Evolutionary conservation across 1,140 invertebrate species (phyloP), one percentile per base, ranked within the genome.

Genomic region (Pseudomyrmex concolor): DNA sequence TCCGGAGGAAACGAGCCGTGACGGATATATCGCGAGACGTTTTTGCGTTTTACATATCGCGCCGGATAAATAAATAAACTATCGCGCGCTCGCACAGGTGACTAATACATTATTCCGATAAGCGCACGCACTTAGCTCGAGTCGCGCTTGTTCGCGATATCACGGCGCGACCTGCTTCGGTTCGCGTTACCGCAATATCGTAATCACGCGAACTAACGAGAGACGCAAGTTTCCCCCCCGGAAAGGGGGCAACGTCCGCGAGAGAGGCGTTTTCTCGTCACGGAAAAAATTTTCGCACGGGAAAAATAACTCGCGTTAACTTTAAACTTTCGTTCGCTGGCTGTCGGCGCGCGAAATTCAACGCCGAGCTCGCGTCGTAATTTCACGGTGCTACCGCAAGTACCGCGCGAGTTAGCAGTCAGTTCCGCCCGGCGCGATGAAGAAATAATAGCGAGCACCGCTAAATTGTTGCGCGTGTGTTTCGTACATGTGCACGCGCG

Each of bases 1-100:
- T 84, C 0, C 59, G 82, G 59, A 85, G 70, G 74, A 84, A 88
- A 87, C 70, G 51, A 87, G 59, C 70, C 59, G 54, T 84, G 62
- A 88, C 83, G 72, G 60, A 59, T 74, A 34, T 34, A 50, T 64
- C 80, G 68, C 9, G 15, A n/a, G 12, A 25, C 7, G 1, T 72
- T 72, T 45, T 45, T 19, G 17, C 22, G 50, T 34, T 34, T 34
- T 34, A 34, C 34, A 63, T 8, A 8, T 7, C 43, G n/a, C 8
- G 25, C 19, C 34, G 55, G 43, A 72, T 48, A 62, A 63, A 50
- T 48, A 62, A 63, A 50, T 50, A 63, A 74, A 64, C 2, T 17
- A 34, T 48, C 13, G 45, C 72, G 45, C 50, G 3, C 2, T 12
- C 5, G 8, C 25, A 15, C 15, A 80, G 54, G 76, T 89, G 57